Evolutionary conservation across 1,140 invertebrate species (phyloP), one percentile per base, ranked within the genome.

Genomic region (Anoplolepis gracilipes): DNA sequence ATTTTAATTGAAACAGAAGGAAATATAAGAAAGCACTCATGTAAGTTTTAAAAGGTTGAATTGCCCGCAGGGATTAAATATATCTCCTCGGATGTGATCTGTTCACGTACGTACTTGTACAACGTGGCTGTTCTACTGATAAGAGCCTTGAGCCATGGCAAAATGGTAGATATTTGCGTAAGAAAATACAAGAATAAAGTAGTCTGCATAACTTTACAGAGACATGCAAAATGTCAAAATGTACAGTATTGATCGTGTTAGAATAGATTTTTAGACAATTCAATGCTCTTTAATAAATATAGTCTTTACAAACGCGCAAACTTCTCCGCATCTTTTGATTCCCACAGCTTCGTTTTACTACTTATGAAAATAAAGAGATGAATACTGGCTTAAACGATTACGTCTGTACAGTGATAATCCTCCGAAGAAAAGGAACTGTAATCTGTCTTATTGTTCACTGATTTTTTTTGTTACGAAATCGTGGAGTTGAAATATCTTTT

Each of bases 401-500:
- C 13, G 33, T 57, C 39, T 49, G 19, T 55, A 49, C 19, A 49
- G 46, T 33, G 42, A 55, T 82, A 86, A 86, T 82, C 67, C 57
- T 13, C 25, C 25, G 19, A 36, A 57, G 39, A 67, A 67, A 25
- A 30, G 55, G 10, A 16, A 62, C 3, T 39, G 42, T 61, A 61
- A 28, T 73, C 25, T 1, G 36, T 46, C 39, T 82, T 61, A 55
- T 42, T 81, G 78, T 61, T 33, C 2, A 22, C 8, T 30, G 49
- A 73, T 46, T 59, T 82, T 49, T n/a, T n/a, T 82, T 73, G 25
- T 82, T 16, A 42, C 3, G 39, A 72, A 70, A 59, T 72, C 25
- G 25, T 16, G 8, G 19, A 82, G 25, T 59, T 46, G 46, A 67
- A 53, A 42, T 13, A 36, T 67, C 11, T 11, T 46, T 22, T 70